Conservation (phyloP, 2,113 vertebrate species). For the Catagonus wagneri region DNA sequence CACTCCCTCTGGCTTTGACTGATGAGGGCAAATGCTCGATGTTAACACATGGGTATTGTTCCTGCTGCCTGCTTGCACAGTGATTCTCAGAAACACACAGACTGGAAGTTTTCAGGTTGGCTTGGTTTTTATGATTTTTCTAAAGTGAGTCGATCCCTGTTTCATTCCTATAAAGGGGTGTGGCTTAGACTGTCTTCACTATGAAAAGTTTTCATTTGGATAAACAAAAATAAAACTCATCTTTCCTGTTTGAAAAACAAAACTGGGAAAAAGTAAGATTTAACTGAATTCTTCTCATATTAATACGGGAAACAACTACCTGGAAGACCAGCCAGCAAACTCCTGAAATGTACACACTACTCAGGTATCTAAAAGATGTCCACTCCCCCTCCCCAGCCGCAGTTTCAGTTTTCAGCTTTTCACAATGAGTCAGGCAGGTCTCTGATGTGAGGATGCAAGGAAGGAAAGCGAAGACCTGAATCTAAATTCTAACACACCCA, state of each 20-base stretch:
- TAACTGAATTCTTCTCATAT: not conserved
- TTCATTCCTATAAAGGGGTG: not conserved
- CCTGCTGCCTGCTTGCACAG: not conserved
- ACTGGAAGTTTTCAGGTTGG: not conserved
- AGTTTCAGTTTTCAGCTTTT: not conserved
- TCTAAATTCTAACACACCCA: not conserved
- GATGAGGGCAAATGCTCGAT: not conserved
- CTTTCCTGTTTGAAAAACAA: constrained; percentile 22
- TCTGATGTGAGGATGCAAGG: not conserved
- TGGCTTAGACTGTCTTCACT: not conserved
- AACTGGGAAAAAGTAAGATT: not conserved
- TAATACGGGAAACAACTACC: not conserved
- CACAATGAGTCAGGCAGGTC: not conserved
- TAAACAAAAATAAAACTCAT: not conserved
- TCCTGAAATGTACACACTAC: not conserved
- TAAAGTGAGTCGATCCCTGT: not conserved
- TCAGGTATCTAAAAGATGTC: not conserved
- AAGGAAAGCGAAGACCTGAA: not conserved
- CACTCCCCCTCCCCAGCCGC: not conserved
- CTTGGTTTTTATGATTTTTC: not conserved
- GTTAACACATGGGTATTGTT: too few relatives aligned
- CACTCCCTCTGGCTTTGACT: not conserved
- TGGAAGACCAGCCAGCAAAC: not conserved
- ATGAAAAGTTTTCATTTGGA: not conserved
- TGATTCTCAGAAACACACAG: not conserved